These are phyloP conservation scores for Prosapia bicincta DNA, from an alignment of 2,888 invertebrate species.

Conservation along the genomic window DNA sequence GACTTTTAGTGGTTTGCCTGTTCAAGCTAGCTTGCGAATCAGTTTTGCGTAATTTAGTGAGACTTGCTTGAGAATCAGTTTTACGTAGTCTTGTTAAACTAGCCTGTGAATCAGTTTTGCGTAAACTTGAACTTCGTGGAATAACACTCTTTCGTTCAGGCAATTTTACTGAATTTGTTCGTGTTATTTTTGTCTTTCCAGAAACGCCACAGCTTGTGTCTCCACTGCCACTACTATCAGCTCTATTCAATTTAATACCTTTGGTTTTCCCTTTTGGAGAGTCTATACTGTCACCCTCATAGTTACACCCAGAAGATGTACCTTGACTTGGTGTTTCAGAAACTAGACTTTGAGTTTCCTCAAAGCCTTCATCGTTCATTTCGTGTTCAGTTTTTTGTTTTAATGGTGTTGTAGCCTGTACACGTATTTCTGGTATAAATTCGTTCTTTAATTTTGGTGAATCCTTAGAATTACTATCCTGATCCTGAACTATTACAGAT, in stretches of 20 bases:
- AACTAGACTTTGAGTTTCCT: conserved; percentile 83
- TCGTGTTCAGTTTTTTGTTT: conserved; percentile 59
- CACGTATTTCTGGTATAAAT: conserved; percentile 50
- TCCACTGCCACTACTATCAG: conserved; percentile 51
- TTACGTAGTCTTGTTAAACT: conserved; percentile 35
- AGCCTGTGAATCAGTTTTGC: conserved; percentile 45
- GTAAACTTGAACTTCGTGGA: conserved; percentile 47
- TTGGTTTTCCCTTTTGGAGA: conserved; percentile 48
- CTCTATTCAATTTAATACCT: conserved; percentile 39
- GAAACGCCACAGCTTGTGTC: conserved; percentile 45
- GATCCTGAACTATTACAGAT: conserved; percentile 1
- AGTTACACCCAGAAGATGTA: conserved; percentile 70
- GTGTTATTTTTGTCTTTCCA: conserved; percentile 42
- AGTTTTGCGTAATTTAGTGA: conserved; percentile 36
- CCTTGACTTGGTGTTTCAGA: conserved; percentile 85
- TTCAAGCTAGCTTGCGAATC: neutral
- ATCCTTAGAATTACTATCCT: conserved; percentile 7
- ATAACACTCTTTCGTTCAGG: conserved; percentile 44
- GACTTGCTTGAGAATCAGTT: conserved; percentile 4
- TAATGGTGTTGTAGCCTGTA: conserved; percentile 49
- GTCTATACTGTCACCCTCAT: conserved; percentile 59
- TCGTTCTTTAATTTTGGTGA: conserved; percentile 36
- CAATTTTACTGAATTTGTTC: conserved; percentile 37
- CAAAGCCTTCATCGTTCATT: conserved; percentile 84
- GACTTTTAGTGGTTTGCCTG: conserved; percentile 17